Conservation (phyloP, 2,888 invertebrate genomes). For the Parnassius apollo region DNA sequence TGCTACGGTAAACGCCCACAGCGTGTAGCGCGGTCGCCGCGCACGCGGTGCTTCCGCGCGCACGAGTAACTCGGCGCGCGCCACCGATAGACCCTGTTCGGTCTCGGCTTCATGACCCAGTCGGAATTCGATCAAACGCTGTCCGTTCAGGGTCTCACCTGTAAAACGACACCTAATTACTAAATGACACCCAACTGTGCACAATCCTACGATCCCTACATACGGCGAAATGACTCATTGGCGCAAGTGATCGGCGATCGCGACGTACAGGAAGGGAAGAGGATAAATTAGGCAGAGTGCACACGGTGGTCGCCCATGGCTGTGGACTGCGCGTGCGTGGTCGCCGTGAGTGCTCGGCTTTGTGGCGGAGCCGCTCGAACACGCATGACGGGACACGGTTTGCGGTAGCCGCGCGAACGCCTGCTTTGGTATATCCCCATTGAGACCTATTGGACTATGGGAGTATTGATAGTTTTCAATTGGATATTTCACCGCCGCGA, state of each 20-base stretch:
- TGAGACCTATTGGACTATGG: slow-evolving; percentile 8
- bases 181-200: background rate
- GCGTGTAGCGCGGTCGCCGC: slow-evolving; percentile 79
- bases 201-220: slow-evolving; percentile 6
- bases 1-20: slow-evolving; percentile 87
- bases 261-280: slow-evolving; percentile 6
- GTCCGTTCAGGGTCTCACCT: slow-evolving; percentile 92
- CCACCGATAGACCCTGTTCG: slow-evolving; percentile 85
- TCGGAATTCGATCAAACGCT: slow-evolving; percentile 92
- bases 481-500: slow-evolving; percentile 30
- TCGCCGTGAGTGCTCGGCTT: slow-evolving; percentile 44
- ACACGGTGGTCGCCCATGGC: slow-evolving; percentile 68
- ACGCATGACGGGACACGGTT: slow-evolving; percentile 46
- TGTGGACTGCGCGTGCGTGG: slow-evolving; percentile 63
- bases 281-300: slow-evolving; percentile 45
- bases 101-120: slow-evolving; percentile 82
- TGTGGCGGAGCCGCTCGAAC: slow-evolving; percentile 33
- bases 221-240: slow-evolving; percentile 63
- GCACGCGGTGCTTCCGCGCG: slow-evolving; percentile 59
- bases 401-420: slow-evolving; percentile 57
- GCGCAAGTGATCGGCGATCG: slow-evolving; percentile 18
- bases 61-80: slow-evolving; percentile 90
- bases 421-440: slow-evolving; percentile 36
- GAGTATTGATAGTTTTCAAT: background rate
- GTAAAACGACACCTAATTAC: slow-evolving; percentile 42